Conservation (phyloP, 2,888 invertebrate genomes). For the Nowickia ferox region DNA sequence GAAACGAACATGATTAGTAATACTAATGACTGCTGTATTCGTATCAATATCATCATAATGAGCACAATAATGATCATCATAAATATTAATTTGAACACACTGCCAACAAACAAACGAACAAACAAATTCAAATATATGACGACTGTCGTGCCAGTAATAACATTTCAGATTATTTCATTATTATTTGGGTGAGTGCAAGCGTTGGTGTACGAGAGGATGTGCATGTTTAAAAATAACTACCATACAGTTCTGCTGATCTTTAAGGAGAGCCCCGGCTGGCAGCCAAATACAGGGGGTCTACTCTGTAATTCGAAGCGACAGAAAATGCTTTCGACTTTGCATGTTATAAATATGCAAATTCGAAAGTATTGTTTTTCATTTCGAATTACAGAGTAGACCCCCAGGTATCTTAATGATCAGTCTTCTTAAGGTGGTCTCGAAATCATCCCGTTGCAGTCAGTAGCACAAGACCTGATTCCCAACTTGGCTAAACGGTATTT, state of each 20-base stretch:
- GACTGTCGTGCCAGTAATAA: slow-evolving; percentile 57
- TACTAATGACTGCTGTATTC: slow-evolving; percentile 12
- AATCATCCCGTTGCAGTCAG: no score
- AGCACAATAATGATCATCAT: slow-evolving; percentile 24
- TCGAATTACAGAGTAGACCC: no score
- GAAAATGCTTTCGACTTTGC: no score
- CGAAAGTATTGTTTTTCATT: no score
- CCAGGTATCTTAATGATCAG: no score
- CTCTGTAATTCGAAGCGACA: no score
- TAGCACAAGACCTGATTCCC: no score
- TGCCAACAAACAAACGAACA: neutral
- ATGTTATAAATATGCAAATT: no score
- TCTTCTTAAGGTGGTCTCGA: no score
- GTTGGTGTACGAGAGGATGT: neutral
- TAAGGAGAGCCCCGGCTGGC: no score
- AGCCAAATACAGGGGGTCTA: no score
- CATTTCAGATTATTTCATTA: slow-evolving; percentile 55
- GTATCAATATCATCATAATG: slow-evolving; percentile 20
- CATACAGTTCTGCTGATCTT: neutral
- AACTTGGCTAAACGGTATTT: no score
- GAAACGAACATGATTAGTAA: slow-evolving; percentile 6
- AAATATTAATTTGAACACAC: slow-evolving; percentile 17
- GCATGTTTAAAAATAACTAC: neutral
- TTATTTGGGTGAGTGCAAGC: neutral
- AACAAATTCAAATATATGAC: slow-evolving; percentile 27